Percentiles rank a stretch among this genome's conserved stretches.
phyloP scores from a whole-genome alignment of 2,113 vertebrate species.

The Lophochroa leadbeateri region DNA sequence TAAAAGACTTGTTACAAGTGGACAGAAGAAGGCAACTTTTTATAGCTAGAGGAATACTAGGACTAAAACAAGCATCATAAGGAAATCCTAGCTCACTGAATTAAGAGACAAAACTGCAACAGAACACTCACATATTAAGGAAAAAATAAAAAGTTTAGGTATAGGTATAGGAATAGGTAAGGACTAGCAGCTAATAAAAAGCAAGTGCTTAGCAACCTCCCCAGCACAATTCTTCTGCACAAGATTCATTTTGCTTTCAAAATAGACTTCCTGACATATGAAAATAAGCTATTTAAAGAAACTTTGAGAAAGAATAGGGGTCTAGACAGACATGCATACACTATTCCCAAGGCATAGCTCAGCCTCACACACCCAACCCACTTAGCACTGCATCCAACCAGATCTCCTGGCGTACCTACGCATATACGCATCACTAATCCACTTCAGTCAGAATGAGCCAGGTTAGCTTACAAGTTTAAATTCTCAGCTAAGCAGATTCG shows the following conservation, averaged over 20 bases:
- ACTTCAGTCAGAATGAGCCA: not conserved
- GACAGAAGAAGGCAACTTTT: not conserved
- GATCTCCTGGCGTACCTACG: not conserved
- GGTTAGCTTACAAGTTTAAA: constrained; percentile 40
- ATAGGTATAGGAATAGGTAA: not conserved
- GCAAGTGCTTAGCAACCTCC: not conserved
- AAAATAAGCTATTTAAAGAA: not conserved
- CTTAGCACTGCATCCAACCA: not conserved
- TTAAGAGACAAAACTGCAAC: not conserved
- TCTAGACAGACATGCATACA: not conserved
- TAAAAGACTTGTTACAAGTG: not conserved
- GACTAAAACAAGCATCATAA: not conserved
- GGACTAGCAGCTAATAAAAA: not conserved
- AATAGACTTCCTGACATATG: not conserved
- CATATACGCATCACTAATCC: constrained; percentile 6
- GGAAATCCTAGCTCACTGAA: not conserved
- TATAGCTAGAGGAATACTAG: not conserved
- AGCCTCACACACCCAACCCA: not conserved
- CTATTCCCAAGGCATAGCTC: not conserved
- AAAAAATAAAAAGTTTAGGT: not conserved
- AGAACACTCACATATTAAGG: not conserved
- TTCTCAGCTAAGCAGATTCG: constrained; percentile 1
- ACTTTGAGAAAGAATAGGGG: not conserved
- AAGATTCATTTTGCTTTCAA: not conserved
- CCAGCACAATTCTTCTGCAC: not conserved